These are phyloP conservation scores for Dasysyrphus albostriatus DNA, from an alignment of 2,888 invertebrate species.

Conservation along the genomic window DNA sequence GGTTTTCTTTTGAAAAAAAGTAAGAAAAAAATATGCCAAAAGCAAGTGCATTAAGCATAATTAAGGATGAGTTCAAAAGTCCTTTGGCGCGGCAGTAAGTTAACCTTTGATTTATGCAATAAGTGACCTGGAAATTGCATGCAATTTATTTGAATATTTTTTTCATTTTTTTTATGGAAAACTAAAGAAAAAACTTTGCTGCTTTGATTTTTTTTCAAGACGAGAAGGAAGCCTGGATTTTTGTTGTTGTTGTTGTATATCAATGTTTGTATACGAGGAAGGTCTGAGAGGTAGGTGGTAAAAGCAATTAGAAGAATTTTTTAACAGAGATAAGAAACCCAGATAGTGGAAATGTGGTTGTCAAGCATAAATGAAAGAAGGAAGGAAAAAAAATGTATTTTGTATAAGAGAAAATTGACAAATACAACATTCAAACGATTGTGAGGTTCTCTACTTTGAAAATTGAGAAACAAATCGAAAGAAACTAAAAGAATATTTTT, in stretches of 20 bases:
- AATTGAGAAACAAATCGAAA: neutral
- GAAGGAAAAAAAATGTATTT: neutral
- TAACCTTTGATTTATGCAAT: constrained; percentile 69
- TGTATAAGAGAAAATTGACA: neutral
- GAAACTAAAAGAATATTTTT: neutral
- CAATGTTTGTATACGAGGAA: neutral
- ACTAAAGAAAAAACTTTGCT: constrained; percentile 38
- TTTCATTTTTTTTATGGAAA: constrained; percentile 1
- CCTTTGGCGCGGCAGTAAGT: constrained; percentile 33
- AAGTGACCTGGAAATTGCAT: constrained; percentile 56
- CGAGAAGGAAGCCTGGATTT: constrained; percentile 3
- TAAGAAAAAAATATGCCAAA: constrained; percentile 40
- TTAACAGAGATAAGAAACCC: neutral
- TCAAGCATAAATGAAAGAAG: constrained; percentile 9
- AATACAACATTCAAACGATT: constrained; percentile 7
- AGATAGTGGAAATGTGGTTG: constrained; percentile 11
- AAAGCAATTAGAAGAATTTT: constrained; percentile 49
- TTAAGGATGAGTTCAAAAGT: constrained; percentile 50
- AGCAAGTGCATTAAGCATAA: constrained; percentile 68
- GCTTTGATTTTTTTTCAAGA: constrained; percentile 16
- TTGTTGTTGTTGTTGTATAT: constrained; percentile 2
- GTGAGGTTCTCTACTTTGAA: constrained; percentile 3
- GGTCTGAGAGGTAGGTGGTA: constrained; percentile 4
- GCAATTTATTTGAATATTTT: constrained; percentile 17
- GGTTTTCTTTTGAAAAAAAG: constrained; percentile 10